Base-by-base conservation (phyloP, 1,140 invertebrate species). In the Scaptomyza hsui region DNA sequence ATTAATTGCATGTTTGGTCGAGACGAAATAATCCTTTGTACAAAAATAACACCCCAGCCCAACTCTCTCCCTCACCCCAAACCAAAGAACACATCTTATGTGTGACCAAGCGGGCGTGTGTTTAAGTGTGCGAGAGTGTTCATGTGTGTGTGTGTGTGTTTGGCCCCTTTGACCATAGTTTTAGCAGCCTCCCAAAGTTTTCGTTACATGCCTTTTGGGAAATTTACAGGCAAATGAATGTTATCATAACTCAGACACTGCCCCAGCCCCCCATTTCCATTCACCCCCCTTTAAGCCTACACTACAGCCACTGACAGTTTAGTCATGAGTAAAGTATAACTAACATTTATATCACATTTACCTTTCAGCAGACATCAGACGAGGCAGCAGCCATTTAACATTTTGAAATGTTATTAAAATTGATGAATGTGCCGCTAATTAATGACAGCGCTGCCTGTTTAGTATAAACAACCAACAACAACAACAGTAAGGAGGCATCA, bases 1-100 rank as follows among this genome's bases (percentile, higher is more conserved):
- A 90, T 90, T 90, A 90, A 90, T 90, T 90, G 89, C 89, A 90
- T 90, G 89, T 90, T 90, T 89, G 89, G 89, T 90, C 89, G 89
- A 90, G 89, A 90, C 89, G 89, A 90, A 90, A 89, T 90, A 90
- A 90, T 90, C 89, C 89, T 86, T 88, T 88, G 82, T 88, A 89
- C 78, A 83, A 76, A 86, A 86, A 86, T 81, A 88, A 72, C 72
- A 78, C 61, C 72, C 72, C 67, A 71, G 39, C 45, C 67, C 51
- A 26, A 64, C 24, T 7, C 16, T 35, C 39, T n/a, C n/a, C n/a
- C n/a, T n/a, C n/a, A n/a, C 45, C 37, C 12, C 32, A 37, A 41
- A 63, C 35, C 51, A 51, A 24, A 48, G 35, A 29, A 57, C 44
- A 73, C 52, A 62, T 75, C 68, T 75, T 73, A 73, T 74, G 73